Percentiles rank a stretch among this genome's conserved stretches.
These are phyloP conservation scores for Coreius guichenoti DNA, from an alignment of 2,797 vertebrate genomes.

Conservation along the genomic window DNA sequence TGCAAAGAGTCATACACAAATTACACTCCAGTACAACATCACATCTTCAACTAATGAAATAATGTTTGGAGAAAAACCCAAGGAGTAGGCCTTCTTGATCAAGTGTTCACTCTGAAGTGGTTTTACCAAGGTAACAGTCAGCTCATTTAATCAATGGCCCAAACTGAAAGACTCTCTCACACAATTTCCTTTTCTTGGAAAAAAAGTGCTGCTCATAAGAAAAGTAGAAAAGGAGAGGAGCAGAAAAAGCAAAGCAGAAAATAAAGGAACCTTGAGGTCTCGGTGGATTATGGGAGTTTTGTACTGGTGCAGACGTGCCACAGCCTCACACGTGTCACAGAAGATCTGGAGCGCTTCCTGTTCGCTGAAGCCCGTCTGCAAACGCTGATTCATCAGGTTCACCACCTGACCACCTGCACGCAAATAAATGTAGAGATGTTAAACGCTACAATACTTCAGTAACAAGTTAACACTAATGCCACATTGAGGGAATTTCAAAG, in stretches of 20 bases:
- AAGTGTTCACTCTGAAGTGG: not conserved
- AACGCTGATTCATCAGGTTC: conserved; percentile 97
- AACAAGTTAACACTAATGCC: not conserved
- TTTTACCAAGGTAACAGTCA: not conserved
- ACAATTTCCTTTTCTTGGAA: not conserved
- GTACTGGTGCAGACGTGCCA: conserved; percentile 92
- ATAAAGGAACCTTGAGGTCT: conserved; percentile 89
- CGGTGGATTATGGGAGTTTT: conserved; percentile 94
- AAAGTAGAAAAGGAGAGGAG: not conserved
- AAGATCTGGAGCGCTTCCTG: conserved; percentile 96
- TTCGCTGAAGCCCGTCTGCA: conserved; percentile 96
- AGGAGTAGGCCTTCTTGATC: not conserved
- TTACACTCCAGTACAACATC: not conserved
- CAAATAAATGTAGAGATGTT: conserved; percentile 40
- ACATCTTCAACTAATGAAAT: not conserved
- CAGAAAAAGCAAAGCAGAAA: not conserved
- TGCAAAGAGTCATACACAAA: conserved; percentile 61
- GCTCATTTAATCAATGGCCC: not conserved
- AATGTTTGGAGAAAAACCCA: not conserved
- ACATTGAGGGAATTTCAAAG: not conserved
- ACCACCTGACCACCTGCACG: conserved; percentile 94
- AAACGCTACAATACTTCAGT: conserved; percentile 5
- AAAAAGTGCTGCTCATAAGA: not conserved
- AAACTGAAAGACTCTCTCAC: not conserved
- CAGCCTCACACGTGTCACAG: conserved; percentile 95